Evolutionary conservation across 2,113 vertebrate species (phyloP).

Genomic region (Podilymbus podiceps): DNA sequence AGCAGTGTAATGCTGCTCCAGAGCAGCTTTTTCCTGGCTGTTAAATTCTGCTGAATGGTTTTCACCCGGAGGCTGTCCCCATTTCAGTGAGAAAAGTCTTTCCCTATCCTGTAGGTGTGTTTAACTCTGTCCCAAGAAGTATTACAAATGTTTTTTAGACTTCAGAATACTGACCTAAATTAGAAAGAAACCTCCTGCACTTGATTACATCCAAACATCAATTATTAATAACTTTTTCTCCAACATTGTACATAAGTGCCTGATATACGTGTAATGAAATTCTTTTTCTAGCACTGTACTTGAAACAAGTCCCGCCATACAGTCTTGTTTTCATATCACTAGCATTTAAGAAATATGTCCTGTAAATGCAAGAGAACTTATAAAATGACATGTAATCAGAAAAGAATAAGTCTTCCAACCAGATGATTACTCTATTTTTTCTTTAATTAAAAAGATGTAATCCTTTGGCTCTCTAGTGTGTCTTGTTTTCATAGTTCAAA

Average conservation of each 20-base stretch:
- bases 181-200: neutral
- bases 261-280: neutral
- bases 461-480: neutral
- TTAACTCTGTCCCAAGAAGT: neutral
- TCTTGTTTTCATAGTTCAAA: neutral
- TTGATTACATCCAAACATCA: neutral
- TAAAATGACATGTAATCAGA: neutral
- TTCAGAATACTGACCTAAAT: neutral
- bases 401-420: neutral
- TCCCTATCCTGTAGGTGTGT: neutral
- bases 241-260: neutral
- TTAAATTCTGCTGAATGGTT: neutral
- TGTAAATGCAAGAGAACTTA: neutral
- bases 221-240: neutral
- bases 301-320: neutral
- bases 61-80: neutral
- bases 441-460: neutral
- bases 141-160: neutral
- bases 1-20: neutral
- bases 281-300: neutral
- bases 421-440: neutral
- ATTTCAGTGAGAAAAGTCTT: neutral
- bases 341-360: neutral
- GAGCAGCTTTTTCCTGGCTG: neutral
- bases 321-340: neutral